A percentile compares a stretch with the other conserved stretches of the same genome.
Conservation (phyloP, 2,113 vertebrate species). For the Ptilorrhoa leucosticta region DNA sequence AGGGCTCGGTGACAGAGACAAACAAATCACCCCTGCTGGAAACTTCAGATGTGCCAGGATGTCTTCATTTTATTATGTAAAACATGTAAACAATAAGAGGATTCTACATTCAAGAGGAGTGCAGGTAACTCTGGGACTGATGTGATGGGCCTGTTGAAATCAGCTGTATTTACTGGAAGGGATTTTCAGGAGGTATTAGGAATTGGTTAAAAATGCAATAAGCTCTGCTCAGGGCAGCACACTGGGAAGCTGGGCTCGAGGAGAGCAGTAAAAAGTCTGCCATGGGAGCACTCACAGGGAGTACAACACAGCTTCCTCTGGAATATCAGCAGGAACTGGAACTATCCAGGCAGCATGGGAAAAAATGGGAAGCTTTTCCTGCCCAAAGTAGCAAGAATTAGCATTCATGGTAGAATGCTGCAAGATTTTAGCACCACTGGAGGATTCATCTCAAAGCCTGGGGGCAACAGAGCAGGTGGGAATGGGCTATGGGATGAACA, state of each 20-base stretch:
- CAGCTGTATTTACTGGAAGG: neutral
- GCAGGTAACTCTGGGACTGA: neutral
- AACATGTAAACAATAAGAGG: neutral
- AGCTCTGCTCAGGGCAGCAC: neutral
- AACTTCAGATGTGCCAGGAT: neutral
- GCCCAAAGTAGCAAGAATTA: neutral
- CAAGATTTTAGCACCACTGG: neutral
- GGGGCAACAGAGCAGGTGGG: neutral
- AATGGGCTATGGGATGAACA: neutral
- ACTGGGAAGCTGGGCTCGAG: neutral
- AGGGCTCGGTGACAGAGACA: neutral
- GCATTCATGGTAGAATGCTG: neutral
- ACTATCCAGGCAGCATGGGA: neutral
- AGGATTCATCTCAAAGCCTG: neutral
- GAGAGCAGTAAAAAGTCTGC: neutral
- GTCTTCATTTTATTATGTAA: neutral
- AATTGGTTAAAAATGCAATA: neutral
- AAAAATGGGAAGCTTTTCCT: neutral
- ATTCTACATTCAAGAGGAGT: neutral
- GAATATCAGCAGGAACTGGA: neutral
- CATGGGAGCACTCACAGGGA: neutral
- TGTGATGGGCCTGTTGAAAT: neutral
- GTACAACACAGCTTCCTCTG: neutral
- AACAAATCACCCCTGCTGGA: neutral
- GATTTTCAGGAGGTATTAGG: neutral